phyloP scores from a whole-genome alignment of 1,140 invertebrate species.

The Geopemphigus sp. region DNA sequence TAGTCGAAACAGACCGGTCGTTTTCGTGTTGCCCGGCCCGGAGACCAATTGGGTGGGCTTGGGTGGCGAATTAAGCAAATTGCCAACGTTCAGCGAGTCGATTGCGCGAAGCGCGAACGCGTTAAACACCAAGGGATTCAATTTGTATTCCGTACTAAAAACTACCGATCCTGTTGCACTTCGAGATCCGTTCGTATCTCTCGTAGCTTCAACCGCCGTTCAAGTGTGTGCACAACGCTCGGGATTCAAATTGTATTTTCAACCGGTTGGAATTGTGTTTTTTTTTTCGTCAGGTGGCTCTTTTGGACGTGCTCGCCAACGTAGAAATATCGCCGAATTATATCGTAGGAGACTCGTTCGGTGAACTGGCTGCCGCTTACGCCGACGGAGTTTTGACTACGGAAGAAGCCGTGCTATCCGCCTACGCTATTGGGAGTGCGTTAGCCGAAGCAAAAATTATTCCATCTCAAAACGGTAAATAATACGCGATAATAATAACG shows the following conservation, averaged over 20 bases:
- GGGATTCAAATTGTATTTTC: not conserved
- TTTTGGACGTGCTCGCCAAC: conserved; percentile 69
- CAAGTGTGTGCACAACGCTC: conserved; percentile 55
- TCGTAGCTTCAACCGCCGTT: conserved; percentile 70
- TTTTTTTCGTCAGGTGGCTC: conserved; percentile 62
- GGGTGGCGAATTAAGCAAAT: conserved; percentile 60
- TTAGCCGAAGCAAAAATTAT: conserved; percentile 17
- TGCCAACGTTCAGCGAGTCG: conserved; percentile 60
- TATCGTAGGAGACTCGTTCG: conserved; percentile 84
- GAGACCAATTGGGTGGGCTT: conserved; percentile 66
- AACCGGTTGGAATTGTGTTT: not conserved
- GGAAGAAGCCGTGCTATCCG: conserved; percentile 77
- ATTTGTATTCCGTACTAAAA: conserved; percentile 67
- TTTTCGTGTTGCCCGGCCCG: conserved; percentile 67
- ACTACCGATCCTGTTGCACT: conserved; percentile 55
- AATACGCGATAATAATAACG: too few relatives aligned
- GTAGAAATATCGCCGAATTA: conserved; percentile 76
- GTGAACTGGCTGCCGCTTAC: conserved; percentile 83
- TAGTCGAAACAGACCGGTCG: conserved; percentile 58
- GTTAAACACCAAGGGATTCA: conserved; percentile 56
- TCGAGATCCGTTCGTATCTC: conserved; percentile 59
- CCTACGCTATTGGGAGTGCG: conserved; percentile 65
- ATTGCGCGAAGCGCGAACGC: conserved; percentile 56
- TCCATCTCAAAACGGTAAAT: not conserved
- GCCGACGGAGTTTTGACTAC: conserved; percentile 79